Base-by-base conservation (phyloP, 2,113 vertebrate species). In the Nycticryphes semicollaris region DNA sequence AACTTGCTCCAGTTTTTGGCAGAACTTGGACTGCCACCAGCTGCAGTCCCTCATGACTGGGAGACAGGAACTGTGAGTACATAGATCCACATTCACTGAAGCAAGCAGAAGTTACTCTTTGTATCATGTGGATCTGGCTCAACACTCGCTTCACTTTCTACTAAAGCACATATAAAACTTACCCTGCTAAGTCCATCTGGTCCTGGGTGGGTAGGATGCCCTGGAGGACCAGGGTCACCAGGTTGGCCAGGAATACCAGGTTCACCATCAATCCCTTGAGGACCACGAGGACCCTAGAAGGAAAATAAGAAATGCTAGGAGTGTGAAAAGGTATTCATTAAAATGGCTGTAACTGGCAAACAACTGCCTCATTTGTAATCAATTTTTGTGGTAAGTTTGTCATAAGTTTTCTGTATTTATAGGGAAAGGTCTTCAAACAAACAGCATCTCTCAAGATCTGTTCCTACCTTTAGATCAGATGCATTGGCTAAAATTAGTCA, bases 241-340 rank as follows among this genome's bases (percentile, higher is more conserved):
- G 99, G 99, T 27, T 99, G 98, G 87, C 99, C 99, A 85, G 99
- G 99, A 89, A 99, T 93, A 81, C 99, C 99, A 51, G 99, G 99
- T 86, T 99, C 99, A 89, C 99, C 99, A 96, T 99, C 99, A 48
- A 98, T 98, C 76, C 99, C 99, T 47, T 98, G 90, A 92, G 98
- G 74, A 89, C 99, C 99, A 96, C 98, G 98, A 83, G 97, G 96
- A 98, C 99, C 99, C 99, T 99, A 70, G 53, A 75, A 90, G 87
- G 30, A 54, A 96, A 94, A 80, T 6, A 51, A 64, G 23, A 33
- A 72, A 67, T 35, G 31, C 67, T 45, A 70, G 79, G n/a, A 94
- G 17, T 67, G 17, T 53, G 68, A 24, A 62, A 18, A 27, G 35
- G 33, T 50, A 57, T 41, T 66, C 3, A 12, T 22, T 18, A 89